Percentiles rank a stretch among this genome's conserved stretches.
Conservation (phyloP, 2,797 vertebrate genomes). For the Tamandua tetradactyla region DNA sequence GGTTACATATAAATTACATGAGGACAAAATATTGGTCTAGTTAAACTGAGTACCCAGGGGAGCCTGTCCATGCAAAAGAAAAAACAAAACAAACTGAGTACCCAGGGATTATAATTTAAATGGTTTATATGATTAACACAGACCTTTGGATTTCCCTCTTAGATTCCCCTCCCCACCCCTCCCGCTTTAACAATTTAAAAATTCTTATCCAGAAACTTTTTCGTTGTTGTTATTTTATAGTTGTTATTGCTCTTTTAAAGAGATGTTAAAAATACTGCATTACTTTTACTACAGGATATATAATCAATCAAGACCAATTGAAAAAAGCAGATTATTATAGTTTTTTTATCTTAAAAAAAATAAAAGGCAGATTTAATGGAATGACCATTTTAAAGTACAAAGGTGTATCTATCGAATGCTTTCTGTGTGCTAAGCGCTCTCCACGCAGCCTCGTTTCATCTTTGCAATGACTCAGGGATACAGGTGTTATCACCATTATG, state of each 20-base stretch:
- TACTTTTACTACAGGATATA: not conserved
- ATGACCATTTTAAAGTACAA: not conserved
- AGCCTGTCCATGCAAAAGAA: too few relatives aligned
- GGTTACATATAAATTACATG: not conserved
- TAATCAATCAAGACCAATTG: not conserved
- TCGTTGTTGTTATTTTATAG: not conserved
- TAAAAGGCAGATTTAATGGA: not conserved
- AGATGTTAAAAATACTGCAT: not conserved
- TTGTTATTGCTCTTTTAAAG: not conserved
- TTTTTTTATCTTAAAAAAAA: not conserved
- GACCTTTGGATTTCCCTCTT: not conserved
- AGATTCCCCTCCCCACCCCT: not conserved
- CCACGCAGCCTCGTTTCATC: not conserved
- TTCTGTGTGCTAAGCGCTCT: not conserved
- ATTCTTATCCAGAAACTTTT: not conserved
- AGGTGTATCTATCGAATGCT: not conserved
- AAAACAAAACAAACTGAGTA: too few relatives aligned
- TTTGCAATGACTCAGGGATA: not conserved
- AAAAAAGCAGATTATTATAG: not conserved
- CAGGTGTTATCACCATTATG: not conserved
- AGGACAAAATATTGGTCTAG: not conserved
- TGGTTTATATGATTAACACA: not conserved
- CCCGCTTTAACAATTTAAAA: not conserved
- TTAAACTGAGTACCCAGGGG: not conserved
- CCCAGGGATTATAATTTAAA: not conserved